Evolutionary conservation across 2,888 invertebrate genomes (phyloP).

Genomic region (Ochropleura leucogaster): DNA sequence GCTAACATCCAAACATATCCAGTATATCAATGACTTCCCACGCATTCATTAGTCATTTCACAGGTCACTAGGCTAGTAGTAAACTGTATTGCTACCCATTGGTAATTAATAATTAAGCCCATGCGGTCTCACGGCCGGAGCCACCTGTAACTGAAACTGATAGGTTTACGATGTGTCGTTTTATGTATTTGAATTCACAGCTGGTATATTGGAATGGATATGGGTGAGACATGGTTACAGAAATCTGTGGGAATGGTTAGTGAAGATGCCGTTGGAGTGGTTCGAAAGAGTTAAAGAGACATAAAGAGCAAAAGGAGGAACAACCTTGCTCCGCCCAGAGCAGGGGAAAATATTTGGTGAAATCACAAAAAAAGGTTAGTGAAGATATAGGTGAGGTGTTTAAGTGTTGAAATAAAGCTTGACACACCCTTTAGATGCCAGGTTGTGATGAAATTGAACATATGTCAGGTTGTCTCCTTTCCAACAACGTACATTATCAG

Average conservation of each 20-base stretch:
- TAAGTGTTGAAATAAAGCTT: no score
- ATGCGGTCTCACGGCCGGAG: constrained; percentile 42
- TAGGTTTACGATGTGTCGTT: constrained; percentile 35
- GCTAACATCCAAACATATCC: background rate
- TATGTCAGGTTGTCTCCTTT: background rate
- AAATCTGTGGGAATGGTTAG: background rate
- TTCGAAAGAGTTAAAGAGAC: no score
- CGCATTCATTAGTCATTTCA: constrained; percentile 38
- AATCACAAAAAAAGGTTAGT: no score
- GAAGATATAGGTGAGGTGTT: no score
- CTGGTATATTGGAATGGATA: constrained; percentile 8
- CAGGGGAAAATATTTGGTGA: no score
- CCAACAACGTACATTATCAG: background rate
- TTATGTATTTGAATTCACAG: constrained; percentile 9
- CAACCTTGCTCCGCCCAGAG: no score
- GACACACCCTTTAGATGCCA: no score
- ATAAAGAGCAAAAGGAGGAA: no score
- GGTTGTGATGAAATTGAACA: background rate
- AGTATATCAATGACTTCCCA: constrained; percentile 35
- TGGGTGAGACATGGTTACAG: background rate
- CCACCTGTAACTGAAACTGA: constrained; percentile 24
- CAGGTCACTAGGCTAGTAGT: constrained; percentile 43
- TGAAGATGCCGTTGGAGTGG: background rate
- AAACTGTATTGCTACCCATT: constrained; percentile 48
- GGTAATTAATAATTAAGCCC: constrained; percentile 53